Evolutionary conservation across 2,797 vertebrate genomes (phyloP), one percentile per base, ranked within the genome.

Genomic region (Syngnathus rostellatus): DNA sequence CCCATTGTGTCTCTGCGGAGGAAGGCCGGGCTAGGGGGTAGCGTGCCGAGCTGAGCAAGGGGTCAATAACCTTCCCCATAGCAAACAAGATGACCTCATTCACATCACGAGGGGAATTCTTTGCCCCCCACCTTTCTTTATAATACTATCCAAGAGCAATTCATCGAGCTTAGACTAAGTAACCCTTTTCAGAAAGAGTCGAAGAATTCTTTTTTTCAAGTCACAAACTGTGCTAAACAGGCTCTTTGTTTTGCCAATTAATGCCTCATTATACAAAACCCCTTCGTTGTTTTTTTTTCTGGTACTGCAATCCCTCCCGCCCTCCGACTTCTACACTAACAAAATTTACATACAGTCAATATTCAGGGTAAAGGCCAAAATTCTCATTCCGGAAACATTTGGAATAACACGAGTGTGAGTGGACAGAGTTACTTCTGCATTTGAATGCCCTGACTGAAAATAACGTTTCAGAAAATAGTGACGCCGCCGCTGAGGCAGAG

Each of bases 41-140:
- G 77, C 73, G 65, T 78, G 73, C 69, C 60, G 72, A 72, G 71
- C 70, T 63, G 68, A 77, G 76, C 72, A 82, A 74, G 77, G 72
- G 83, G 82, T 81, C 70, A 63, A 72, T 66, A 83, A 85, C 86
- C 84, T 81, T 83, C 73, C 81, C 83, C 78, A 76, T 69, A 78
- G 74, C 83, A 72, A 77, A 78, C 78, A 74, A 81, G 77, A 87
- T 90, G 90, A 91, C 91, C 90, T 91, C 87, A 92, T 90, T 91
- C 87, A 82, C 79, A 88, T 81, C 81, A 85, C 81, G 84, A 79
- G 74, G 85, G 80, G 75, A 86, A 81, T 82, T 70, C 81, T 85
- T 80, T 79, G 70, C 70, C 79, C 65, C 72, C 40, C 41, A 46
- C 39, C 17, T 5, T 77, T 85, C 78, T 80, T 78, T 68, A 84